A percentile compares a stretch with the other conserved stretches of the same genome.
Conservation (phyloP, 1,140 invertebrate species). For the Vanessa tameamea region DNA sequence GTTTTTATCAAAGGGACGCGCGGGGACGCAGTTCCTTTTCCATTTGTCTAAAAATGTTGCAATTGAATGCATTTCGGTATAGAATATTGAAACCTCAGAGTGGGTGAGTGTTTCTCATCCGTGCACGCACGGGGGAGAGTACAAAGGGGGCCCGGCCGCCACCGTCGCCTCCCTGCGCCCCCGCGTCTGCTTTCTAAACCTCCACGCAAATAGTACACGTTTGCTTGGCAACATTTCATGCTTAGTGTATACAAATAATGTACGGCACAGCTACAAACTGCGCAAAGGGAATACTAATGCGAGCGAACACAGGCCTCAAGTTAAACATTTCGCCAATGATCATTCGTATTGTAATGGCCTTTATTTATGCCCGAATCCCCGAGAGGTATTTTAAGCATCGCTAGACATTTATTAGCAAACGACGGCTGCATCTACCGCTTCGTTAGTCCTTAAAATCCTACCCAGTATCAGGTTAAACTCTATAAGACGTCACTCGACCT, state of each 20-base stretch:
- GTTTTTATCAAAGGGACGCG: slow-evolving; percentile 53
- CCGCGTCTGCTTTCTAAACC: slow-evolving; percentile 75
- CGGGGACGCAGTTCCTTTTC: slow-evolving; percentile 52
- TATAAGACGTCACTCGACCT: not conserved
- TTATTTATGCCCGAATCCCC: slow-evolving; percentile 41
- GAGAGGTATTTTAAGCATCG: slow-evolving; percentile 32
- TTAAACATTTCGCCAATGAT: slow-evolving; percentile 64
- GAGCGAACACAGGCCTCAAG: slow-evolving; percentile 63
- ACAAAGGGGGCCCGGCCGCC: slow-evolving; percentile 43
- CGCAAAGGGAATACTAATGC: slow-evolving; percentile 76
- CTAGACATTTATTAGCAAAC: slow-evolving; percentile 41
- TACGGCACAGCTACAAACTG: slow-evolving; percentile 72
- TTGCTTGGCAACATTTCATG: slow-evolving; percentile 80
- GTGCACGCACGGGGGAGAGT: slow-evolving; percentile 64
- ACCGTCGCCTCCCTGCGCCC: slow-evolving; percentile 49
- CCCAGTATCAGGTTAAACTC: not conserved
- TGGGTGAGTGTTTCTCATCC: slow-evolving; percentile 72
- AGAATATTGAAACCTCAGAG: slow-evolving; percentile 78
- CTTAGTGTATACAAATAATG: slow-evolving; percentile 80
- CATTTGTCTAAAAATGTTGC: slow-evolving; percentile 75
- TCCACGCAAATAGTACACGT: slow-evolving; percentile 77
- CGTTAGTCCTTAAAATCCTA: not conserved
- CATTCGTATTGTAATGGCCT: slow-evolving; percentile 59
- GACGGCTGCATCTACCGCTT: not conserved
- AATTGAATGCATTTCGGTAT: slow-evolving; percentile 76